A percentile compares a stretch with the other conserved stretches of the same genome.
Evolutionary conservation across 2,888 invertebrate species (phyloP).

Genomic region (Glyphotaelius pellucidus): DNA sequence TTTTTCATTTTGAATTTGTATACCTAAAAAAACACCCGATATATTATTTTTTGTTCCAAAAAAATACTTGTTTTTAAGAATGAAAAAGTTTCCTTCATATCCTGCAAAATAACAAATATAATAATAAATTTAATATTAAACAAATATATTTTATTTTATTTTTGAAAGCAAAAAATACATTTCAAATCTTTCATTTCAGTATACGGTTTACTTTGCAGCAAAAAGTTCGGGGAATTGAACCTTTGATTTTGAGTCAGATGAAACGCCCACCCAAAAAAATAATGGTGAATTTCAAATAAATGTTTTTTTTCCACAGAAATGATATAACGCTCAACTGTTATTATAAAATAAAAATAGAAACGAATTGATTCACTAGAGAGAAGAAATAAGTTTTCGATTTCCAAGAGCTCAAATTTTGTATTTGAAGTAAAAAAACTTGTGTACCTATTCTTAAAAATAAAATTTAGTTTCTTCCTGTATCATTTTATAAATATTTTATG

Average conservation of each 20-base stretch:
- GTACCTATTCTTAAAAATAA: too few relatives aligned
- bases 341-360: neutral
- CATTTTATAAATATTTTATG: too few relatives aligned
- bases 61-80: too few relatives aligned
- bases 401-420: neutral
- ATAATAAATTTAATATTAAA: neutral
- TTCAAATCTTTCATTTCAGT: neutral
- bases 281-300: neutral
- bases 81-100: too few relatives aligned
- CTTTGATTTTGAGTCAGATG: neutral
- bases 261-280: neutral
- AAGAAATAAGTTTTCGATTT: neutral
- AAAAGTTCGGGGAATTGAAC: neutral
- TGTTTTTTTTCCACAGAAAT: neutral
- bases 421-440: too few relatives aligned
- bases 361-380: neutral
- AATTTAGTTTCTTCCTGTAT: too few relatives aligned
- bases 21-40: too few relatives aligned
- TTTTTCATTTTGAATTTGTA: too few relatives aligned
- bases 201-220: too few relatives aligned
- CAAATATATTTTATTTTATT: neutral
- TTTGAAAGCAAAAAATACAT: neutral
- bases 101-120: too few relatives aligned
- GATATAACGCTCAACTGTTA: neutral
- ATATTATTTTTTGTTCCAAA: too few relatives aligned